Evolutionary conservation across 2,888 invertebrate genomes (phyloP).

Genomic region (Dryococelus australis): DNA sequence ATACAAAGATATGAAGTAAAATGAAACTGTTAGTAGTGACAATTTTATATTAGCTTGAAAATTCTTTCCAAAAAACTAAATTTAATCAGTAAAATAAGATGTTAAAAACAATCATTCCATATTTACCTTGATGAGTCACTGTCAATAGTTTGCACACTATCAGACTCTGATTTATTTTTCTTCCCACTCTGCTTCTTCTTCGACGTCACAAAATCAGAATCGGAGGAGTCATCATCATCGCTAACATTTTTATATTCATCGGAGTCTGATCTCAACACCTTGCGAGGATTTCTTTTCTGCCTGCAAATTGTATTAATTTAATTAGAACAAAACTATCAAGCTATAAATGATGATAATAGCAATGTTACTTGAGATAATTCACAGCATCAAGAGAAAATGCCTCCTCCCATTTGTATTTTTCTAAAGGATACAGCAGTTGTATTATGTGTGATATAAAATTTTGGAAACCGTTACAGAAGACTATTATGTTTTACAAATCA

Average conservation of each 20-base stretch:
- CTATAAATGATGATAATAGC: not conserved
- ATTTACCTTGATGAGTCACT: slow-evolving; percentile 21
- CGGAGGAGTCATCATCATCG: not conserved
- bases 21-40: too few relatives aligned
- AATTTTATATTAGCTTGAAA: too few relatives aligned
- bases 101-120: not conserved
- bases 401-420: too few relatives aligned
- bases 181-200: slow-evolving; percentile 19
- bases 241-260: slow-evolving; percentile 21
- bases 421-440: too few relatives aligned
- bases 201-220: slow-evolving; percentile 4
- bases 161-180: slow-evolving; percentile 46
- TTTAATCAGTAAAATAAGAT: too few relatives aligned
- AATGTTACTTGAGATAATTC: too few relatives aligned
- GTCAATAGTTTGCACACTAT: slow-evolving; percentile 43
- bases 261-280: slow-evolving; percentile 44
- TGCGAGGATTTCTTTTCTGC: slow-evolving; percentile 40
- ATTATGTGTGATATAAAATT: too few relatives aligned
- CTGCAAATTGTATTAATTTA: slow-evolving; percentile 22
- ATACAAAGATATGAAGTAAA: too few relatives aligned
- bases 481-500: too few relatives aligned
- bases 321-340: not conserved
- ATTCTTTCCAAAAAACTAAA: too few relatives aligned
- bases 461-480: too few relatives aligned
- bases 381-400: too few relatives aligned